Base-by-base conservation (phyloP, 2,888 invertebrate species). In the Cosmopolites sordidus region DNA sequence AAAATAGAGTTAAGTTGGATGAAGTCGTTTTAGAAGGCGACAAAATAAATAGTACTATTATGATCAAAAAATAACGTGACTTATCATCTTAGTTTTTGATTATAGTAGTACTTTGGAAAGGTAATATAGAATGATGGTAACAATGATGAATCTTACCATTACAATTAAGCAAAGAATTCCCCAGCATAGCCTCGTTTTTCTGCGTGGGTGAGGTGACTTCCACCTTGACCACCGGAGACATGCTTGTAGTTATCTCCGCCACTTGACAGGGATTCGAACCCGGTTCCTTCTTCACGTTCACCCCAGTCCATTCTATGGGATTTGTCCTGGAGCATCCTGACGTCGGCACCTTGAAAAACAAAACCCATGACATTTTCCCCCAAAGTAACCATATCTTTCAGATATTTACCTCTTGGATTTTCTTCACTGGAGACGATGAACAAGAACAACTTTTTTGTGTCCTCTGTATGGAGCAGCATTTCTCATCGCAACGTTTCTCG, bases 221-320 rank as follows among this genome's bases (percentile, higher is more conserved):
- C 64, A 85, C 73, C 69, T 86, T 85, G 56, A 79, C 75, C 37
- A 81, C 76, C 17, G 81, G 70, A 27, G 81, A 69, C 43, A 69
- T 77, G 62, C 81, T 77, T 58, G 79, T 79, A 39, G 79, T 78
- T 43, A 80, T 78, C 65, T 80, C 80, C 71, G 84, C 66, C 71
- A 85, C 76, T 78, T 79, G 79, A 76, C 79, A 79, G 15, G 79
- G 79, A 41, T 75, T 75, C 45, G 74, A 70, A 37, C 76, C 72
- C 0, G 85, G 84, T 69, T 86, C 86, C 54, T 85, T 78, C 69
- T 86, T 86, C 51, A 86, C 82, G 63, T 81, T 78, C 45, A 81
- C 76, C 16, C 68, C 65, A 41, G 62, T 73, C 84, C 84, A 85
- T 51, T 83, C 81, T 54, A 85, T 79, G 2, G 86, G 85, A 69